Percentiles rank a stretch among this genome's conserved stretches.
Evolutionary conservation across 2,113 vertebrate genomes (phyloP).

Genomic region (Thamnophis sirtalis): DNA sequence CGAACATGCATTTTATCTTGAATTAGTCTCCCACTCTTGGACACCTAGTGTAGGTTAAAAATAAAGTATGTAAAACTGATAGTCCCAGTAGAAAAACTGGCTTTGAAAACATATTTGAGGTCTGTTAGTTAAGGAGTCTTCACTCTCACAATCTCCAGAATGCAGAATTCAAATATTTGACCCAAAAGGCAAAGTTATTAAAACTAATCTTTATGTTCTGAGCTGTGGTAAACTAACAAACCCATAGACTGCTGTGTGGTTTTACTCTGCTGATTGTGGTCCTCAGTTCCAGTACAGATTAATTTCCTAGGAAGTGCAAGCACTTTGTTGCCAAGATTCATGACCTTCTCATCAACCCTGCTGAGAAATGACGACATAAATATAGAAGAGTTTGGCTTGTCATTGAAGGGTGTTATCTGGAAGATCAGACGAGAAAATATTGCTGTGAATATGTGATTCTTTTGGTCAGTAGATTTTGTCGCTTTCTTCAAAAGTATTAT

Average conservation of each 20-base stretch:
- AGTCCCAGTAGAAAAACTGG: background rate
- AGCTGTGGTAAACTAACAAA: conserved; percentile 33
- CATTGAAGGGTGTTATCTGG: background rate
- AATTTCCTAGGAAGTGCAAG: conserved; percentile 39
- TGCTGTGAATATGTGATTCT: background rate
- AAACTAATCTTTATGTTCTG: conserved; percentile 1
- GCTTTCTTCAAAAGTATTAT: background rate
- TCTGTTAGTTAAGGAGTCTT: background rate
- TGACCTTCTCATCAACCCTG: conserved; percentile 17
- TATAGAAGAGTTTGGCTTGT: background rate
- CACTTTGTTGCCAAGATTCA: conserved; percentile 11
- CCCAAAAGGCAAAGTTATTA: background rate
- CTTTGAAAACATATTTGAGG: background rate
- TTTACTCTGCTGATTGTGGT: conserved; percentile 2
- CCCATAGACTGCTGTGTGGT: background rate
- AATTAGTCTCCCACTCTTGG: background rate
- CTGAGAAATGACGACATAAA: conserved; percentile 16
- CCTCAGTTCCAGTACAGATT: conserved; percentile 14
- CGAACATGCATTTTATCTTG: background rate
- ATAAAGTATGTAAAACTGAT: background rate
- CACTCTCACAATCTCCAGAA: background rate
- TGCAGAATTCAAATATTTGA: background rate
- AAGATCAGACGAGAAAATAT: background rate
- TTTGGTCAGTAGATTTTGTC: background rate
- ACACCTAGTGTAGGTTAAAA: background rate